phyloP scores from a whole-genome alignment of 1,140 invertebrate genomes.

The Onthophagus taurus region DNA sequence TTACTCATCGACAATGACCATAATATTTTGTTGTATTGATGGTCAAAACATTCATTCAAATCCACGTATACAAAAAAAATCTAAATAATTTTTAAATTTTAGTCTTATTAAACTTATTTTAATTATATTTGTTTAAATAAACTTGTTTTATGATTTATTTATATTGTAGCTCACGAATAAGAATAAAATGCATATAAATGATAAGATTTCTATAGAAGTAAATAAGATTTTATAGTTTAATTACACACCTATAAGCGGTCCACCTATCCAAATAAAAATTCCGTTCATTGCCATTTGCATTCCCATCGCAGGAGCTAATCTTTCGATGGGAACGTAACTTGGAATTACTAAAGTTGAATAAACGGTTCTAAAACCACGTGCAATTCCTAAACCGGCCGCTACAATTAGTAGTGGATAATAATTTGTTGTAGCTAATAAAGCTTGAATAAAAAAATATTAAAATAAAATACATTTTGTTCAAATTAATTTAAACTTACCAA shows the following conservation, averaged over 20 bases:
- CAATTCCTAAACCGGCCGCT: slow-evolving; percentile 48
- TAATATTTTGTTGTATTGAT: too few species aligned
- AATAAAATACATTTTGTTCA: neutral
- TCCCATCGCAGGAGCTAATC: slow-evolving; percentile 52
- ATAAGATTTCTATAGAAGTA: too few species aligned
- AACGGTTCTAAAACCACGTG: slow-evolving; percentile 54
- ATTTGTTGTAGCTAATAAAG: slow-evolving; percentile 15
- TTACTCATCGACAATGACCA: too few species aligned
- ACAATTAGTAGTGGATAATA: slow-evolving; percentile 26
- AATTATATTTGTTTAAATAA: too few species aligned
- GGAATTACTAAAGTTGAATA: slow-evolving; percentile 57
- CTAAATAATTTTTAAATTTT: too few species aligned
- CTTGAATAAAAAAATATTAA: slow-evolving; percentile 7
- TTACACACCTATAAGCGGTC: slow-evolving; percentile 24
- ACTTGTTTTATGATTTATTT: too few species aligned
- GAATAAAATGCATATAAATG: too few species aligned
- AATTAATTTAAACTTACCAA: slow-evolving; percentile 27
- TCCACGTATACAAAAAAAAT: too few species aligned
- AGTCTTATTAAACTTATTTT: too few species aligned
- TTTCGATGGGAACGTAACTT: slow-evolving; percentile 51
- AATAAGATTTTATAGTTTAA: too few species aligned
- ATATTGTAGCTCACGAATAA: too few species aligned
- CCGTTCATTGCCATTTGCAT: slow-evolving; percentile 53
- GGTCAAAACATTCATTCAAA: too few species aligned
- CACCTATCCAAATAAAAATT: slow-evolving; percentile 23